Evolutionary conservation across 2,797 vertebrate genomes (phyloP).

Genomic region (Acomys russatus): DNA sequence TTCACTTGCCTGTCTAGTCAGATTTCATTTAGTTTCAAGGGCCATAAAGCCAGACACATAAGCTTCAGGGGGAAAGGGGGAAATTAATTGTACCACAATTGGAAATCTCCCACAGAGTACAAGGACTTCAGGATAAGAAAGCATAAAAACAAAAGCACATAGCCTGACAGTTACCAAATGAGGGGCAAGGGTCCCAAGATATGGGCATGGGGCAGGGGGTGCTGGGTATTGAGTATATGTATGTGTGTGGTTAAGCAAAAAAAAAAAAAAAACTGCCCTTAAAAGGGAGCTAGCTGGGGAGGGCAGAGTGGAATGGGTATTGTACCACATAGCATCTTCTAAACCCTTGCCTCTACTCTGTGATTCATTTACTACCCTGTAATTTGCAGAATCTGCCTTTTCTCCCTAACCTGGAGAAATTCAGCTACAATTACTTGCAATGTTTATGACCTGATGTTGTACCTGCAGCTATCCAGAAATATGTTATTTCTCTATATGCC

Average conservation of each 20-base stretch:
- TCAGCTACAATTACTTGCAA: constrained; percentile 53
- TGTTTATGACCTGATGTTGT: not conserved
- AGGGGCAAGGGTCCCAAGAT: not conserved
- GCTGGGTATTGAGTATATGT: not conserved
- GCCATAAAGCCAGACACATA: constrained; percentile 62
- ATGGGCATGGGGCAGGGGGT: not conserved
- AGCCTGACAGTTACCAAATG: not conserved
- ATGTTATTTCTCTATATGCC: constrained; percentile 22
- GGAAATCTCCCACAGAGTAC: constrained; percentile 42
- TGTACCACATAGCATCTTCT: constrained; percentile 12
- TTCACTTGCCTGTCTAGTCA: constrained; percentile 45
- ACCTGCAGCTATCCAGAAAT: constrained; percentile 43
- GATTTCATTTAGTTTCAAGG: constrained; percentile 66
- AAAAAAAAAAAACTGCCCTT: not conserved
- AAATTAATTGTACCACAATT: constrained; percentile 58
- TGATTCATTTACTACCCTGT: constrained; percentile 18
- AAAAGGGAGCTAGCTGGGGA: not conserved
- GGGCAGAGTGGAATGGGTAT: not conserved
- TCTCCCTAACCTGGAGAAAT: not conserved
- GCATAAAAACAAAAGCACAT: constrained; percentile 46
- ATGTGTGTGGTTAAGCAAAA: not conserved
- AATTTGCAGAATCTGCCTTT: constrained; percentile 59
- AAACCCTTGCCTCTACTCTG: not conserved
- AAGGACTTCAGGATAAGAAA: constrained; percentile 28
- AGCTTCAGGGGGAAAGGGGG: constrained; percentile 32